Base-by-base conservation (phyloP, 2,113 vertebrate species). In the Hipposideros armiger region DNA sequence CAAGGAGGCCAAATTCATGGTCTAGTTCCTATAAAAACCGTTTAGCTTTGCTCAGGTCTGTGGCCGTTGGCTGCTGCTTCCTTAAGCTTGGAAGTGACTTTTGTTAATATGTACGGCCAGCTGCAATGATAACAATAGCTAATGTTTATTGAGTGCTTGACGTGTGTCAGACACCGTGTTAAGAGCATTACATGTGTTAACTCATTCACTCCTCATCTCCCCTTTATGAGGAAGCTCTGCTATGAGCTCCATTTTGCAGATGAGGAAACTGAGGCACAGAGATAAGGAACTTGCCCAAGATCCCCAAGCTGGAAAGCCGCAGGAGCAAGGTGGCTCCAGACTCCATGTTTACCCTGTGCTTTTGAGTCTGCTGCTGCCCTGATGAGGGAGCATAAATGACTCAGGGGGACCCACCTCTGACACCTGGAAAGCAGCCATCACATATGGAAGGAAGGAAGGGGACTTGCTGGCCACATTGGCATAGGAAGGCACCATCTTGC, bases 71-170 rank as follows among this genome's bases (percentile, higher is more conserved):
- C 32, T 60, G 72, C 67, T 67, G 28, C n/a, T 94, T 56, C 74
- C 40, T 69, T 47, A 42, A 69, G 26, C 62, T 97, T 78, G 52
- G 93, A 67, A 60, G 62, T 8, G 77, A 83, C 40, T 91, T 93
- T 52, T 32, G 82, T 87, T 92, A 76, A n/a, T 62, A 26, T 32
- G 20, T 50, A 62, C 1, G 16, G 81, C 77, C 91, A 86, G 88
- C 64, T 77, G 84, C 85, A 85, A 26, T n/a, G 96, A 70, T 72
- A 91, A 94, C 73, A 36, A 42, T 15, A 72, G 91, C 62, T 83
- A 36, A 88, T 88, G 91, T 94, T 97, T 76, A 90, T 19, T 0
- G 11, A 87, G 60, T 30, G 52, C 45, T 47, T 86, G 88, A 50
- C 73, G 36, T 70, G n/a, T 54, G 64, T 86, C 83, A 45, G 56